Evolutionary conservation across 2,113 vertebrate genomes (phyloP).

Genomic region (Oncorhynchus gorbuscha): DNA sequence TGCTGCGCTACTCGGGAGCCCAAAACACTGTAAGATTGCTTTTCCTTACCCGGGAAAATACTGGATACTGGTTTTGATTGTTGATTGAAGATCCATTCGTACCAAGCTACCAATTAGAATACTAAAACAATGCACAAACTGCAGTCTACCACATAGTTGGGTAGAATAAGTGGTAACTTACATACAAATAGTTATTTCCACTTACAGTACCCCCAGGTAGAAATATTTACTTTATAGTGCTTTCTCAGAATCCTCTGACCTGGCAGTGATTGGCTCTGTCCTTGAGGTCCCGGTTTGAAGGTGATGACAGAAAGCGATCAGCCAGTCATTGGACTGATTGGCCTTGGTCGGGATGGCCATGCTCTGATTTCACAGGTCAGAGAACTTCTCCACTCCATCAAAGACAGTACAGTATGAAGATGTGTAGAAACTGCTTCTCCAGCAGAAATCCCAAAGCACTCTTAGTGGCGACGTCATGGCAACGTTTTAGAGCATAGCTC

Average conservation of each 20-base stretch:
- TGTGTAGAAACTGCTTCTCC: no score
- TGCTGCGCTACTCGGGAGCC: no score
- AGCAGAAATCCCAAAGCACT: no score
- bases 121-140: background rate
- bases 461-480: no score
- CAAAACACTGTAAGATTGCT: no score
- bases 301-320: conserved; percentile 26
- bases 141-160: background rate
- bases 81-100: no score
- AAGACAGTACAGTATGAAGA: no score
- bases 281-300: conserved; percentile 28
- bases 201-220: background rate
- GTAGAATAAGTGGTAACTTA: no score
- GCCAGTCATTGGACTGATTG: conserved; percentile 41
- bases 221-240: background rate
- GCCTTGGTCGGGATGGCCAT: conserved; percentile 39
- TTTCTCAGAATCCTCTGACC: background rate
- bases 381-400: conserved; percentile 23
- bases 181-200: background rate
- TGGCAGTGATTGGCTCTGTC: conserved; percentile 22
- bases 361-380: conserved; percentile 51
- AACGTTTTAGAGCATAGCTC: no score
- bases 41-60: no score
- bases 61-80: no score
- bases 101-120: background rate